phyloP scores from a whole-genome alignment of 1,140 invertebrate species.

The Hypothenemus hampei region DNA sequence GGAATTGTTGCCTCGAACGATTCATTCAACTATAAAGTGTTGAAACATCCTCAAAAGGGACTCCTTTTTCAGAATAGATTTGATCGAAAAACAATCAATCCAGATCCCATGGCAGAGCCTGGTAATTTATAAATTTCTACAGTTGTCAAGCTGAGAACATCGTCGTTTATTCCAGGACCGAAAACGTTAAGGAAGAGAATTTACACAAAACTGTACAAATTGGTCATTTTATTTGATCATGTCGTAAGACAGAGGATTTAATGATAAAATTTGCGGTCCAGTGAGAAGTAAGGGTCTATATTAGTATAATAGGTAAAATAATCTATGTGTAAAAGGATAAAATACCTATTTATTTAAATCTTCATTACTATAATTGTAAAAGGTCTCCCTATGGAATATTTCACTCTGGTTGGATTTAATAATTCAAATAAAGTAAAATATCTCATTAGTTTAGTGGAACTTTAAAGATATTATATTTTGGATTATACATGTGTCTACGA shows the following conservation, averaged over 20 bases:
- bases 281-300: too few species aligned
- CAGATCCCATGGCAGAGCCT: conserved; percentile 51
- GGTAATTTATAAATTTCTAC: neutral
- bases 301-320: too few species aligned
- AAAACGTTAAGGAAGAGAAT: conserved; percentile 52
- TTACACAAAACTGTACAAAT: conserved; percentile 51
- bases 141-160: neutral
- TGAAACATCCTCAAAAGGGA: conserved; percentile 42
- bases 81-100: conserved; percentile 56
- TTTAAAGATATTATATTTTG: too few species aligned
- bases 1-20: conserved; percentile 27
- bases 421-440: too few species aligned
- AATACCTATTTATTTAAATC: too few species aligned
- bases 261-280: too few species aligned
- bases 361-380: too few species aligned
- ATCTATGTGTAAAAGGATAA: too few species aligned
- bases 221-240: conserved; percentile 61
- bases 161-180: conserved; percentile 16
- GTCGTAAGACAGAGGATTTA: conserved; percentile 51
- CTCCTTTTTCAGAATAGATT: conserved; percentile 61
- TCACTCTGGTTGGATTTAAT: too few species aligned
- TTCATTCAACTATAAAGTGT: conserved; percentile 29
- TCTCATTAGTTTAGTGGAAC: too few species aligned
- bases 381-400: too few species aligned
- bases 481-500: too few species aligned